Percentiles rank a stretch among this genome's conserved stretches.
Evolutionary conservation across 2,888 invertebrate genomes (phyloP).

Genomic region (Tenthredo notha): DNA sequence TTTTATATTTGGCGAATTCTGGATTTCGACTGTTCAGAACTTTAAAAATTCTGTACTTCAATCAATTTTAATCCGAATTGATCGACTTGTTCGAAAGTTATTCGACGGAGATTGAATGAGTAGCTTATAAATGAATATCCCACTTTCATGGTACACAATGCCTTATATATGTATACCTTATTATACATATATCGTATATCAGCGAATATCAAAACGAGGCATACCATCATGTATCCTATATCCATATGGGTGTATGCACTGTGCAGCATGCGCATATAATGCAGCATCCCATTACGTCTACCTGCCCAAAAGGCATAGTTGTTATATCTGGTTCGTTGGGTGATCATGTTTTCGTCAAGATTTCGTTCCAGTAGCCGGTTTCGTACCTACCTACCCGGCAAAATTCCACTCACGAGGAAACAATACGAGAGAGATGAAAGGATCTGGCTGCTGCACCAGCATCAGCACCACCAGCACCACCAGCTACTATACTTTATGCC

Average conservation of each 20-base stretch:
- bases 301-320: slow-evolving; percentile 5
- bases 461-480: too few relatives aligned
- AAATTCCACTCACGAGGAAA: slow-evolving; percentile 49
- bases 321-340: neutral
- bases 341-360: slow-evolving; percentile 34
- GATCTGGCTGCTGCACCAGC: neutral
- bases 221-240: neutral
- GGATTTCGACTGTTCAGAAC: too few relatives aligned
- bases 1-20: neutral
- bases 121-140: too few relatives aligned
- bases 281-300: slow-evolving; percentile 27
- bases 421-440: slow-evolving; percentile 37
- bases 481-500: neutral
- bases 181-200: too few relatives aligned
- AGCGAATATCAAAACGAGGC: too few relatives aligned
- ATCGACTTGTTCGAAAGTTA: too few relatives aligned
- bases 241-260: neutral
- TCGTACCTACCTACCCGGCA: slow-evolving; percentile 2
- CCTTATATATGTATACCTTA: too few relatives aligned
- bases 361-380: slow-evolving; percentile 41
- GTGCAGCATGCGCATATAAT: slow-evolving; percentile 5
- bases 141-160: too few relatives aligned
- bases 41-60: too few relatives aligned
- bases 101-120: too few relatives aligned
- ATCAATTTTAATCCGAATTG: too few relatives aligned